Conservation (phyloP, 1,140 invertebrate genomes). For the Panagrolaimus sp. region DNA sequence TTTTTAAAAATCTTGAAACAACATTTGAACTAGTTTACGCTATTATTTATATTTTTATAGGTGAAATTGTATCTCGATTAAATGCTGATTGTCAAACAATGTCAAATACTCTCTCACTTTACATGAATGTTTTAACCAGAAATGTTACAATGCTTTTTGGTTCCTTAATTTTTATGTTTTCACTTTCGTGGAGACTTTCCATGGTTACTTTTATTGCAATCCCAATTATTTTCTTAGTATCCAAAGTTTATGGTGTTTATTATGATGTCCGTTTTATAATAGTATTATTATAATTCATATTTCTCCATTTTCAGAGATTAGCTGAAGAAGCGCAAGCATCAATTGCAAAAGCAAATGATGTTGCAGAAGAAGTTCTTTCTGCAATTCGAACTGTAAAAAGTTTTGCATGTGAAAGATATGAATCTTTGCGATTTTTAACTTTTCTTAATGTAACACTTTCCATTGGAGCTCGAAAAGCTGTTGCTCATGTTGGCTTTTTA, state of each 20-base stretch:
- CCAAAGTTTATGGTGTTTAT: slow-evolving; percentile 59
- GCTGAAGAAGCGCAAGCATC: slow-evolving; percentile 52
- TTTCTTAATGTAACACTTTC: slow-evolving; percentile 26
- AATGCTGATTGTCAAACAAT: too few relatives aligned
- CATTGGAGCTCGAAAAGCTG: slow-evolving; percentile 13
- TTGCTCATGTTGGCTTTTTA: too few relatives aligned
- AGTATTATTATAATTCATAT: not conserved
- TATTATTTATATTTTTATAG: too few relatives aligned
- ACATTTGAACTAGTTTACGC: too few relatives aligned
- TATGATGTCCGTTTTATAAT: slow-evolving; percentile 45
- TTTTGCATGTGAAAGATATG: slow-evolving; percentile 37
- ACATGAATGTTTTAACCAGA: too few relatives aligned
- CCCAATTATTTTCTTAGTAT: slow-evolving; percentile 57
- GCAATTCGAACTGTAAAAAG: slow-evolving; percentile 27
- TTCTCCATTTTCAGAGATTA: slow-evolving; percentile 23
- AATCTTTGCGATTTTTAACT: slow-evolving; percentile 35
- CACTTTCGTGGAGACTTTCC: too few relatives aligned
- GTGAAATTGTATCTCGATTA: too few relatives aligned
- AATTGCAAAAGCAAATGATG: slow-evolving; percentile 57
- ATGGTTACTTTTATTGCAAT: slow-evolving; percentile 26
- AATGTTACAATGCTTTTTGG: too few relatives aligned
- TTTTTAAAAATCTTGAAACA: too few relatives aligned
- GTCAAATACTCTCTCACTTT: too few relatives aligned
- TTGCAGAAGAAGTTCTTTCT: slow-evolving; percentile 48
- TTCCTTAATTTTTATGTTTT: too few relatives aligned